These are phyloP conservation scores for Zapornia atra DNA, from an alignment of 2,113 vertebrate genomes.

Conservation along the genomic window DNA sequence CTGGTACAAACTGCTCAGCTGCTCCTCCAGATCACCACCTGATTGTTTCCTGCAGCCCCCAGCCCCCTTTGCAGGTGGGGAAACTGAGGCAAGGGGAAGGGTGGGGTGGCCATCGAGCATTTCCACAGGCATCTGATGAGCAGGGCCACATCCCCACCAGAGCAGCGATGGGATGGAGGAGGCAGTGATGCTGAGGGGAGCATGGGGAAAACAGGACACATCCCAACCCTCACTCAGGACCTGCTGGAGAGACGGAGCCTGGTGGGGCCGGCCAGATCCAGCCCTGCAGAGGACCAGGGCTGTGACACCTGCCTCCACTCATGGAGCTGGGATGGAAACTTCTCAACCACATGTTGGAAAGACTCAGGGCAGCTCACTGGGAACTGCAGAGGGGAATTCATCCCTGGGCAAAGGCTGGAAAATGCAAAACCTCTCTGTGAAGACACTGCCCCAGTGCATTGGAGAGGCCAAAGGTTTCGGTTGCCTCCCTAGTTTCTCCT, in stretches of 20 bases:
- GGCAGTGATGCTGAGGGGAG: rapidly evolving
- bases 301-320: rapidly evolving
- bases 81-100: neutral
- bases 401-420: neutral
- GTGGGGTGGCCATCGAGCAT: rapidly evolving
- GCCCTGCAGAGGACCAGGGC: neutral
- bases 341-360: rapidly evolving
- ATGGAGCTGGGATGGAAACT: neutral
- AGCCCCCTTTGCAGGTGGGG: neutral
- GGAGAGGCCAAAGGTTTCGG: rapidly evolving
- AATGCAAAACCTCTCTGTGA: rapidly evolving
- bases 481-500: neutral
- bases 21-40: neutral
- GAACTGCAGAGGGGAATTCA: neutral
- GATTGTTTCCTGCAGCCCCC: neutral
- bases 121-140: neutral
- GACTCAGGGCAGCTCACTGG: rapidly evolving
- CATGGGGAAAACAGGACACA: rapidly evolving
- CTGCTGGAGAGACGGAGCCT: rapidly evolving
- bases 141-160: rapidly evolving
- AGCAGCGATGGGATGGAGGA: neutral
- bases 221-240: neutral
- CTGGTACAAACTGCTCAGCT: rapidly evolving
- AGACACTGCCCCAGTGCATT: rapidly evolving
- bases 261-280: rapidly evolving